These are phyloP conservation scores for Fissipunctia ypsillon DNA, from an alignment of 2,888 invertebrate genomes.

Conservation along the genomic window DNA sequence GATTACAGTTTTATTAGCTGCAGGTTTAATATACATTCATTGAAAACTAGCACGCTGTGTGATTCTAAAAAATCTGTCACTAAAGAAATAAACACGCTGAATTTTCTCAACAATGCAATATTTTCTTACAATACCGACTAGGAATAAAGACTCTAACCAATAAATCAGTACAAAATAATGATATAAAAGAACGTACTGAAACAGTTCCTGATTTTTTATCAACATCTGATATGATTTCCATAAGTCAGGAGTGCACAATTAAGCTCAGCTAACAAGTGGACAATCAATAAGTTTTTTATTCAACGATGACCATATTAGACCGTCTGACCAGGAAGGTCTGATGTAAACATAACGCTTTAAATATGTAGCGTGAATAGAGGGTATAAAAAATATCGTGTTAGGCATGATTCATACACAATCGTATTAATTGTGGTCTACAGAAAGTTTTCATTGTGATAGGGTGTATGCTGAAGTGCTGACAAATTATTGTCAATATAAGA, in stretches of 20 bases:
- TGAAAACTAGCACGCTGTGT: background rate
- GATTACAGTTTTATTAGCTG: background rate
- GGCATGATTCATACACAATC: constrained; percentile 34
- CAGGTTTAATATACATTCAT: too few relatives aligned
- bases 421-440: constrained; percentile 4
- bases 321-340: constrained; percentile 58
- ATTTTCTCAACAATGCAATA: background rate
- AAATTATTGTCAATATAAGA: too few relatives aligned
- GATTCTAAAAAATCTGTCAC: background rate
- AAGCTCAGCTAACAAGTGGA: constrained; percentile 51
- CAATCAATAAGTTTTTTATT: constrained; percentile 60
- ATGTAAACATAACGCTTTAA: constrained; percentile 44
- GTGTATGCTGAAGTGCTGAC: background rate
- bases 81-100: background rate
- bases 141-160: background rate
- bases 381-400: constrained; percentile 41
- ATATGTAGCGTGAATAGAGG: constrained; percentile 49
- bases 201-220: constrained; percentile 59
- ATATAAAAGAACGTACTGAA: constrained; percentile 19
- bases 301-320: constrained; percentile 58
- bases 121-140: background rate
- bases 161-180: constrained; percentile 39
- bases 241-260: constrained; percentile 54
- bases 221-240: constrained; percentile 47
- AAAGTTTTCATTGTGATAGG: background rate